Evolutionary conservation across 1,140 invertebrate genomes (phyloP), one percentile per base, ranked within the genome.

Genomic region (Drosophila fuyamai): DNA sequence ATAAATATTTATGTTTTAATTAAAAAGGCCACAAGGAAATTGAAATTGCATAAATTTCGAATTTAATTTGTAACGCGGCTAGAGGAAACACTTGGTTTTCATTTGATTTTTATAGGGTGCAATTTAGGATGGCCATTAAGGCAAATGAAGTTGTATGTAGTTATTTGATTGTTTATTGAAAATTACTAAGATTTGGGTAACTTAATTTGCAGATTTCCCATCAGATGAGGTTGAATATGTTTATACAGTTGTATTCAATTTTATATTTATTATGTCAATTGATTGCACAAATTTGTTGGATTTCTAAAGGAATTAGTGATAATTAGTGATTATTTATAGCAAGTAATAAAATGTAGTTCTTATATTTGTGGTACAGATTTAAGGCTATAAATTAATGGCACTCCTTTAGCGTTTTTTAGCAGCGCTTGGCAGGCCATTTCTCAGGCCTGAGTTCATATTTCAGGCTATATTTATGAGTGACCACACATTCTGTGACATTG

Each of bases 1-100:
- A 88, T 88, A 89, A 83, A 88, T 88, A 88, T 88, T 88, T 88
- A 88, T 88, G 83, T 88, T 88, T 88, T 88, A 88, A 88, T 88
- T 88, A 88, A 88, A 88, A 89, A 89, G 84, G 63, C 84, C 83
- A 88, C 83, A 88, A 89, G 83, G 83, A 88, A 88, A 88, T 82
- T 76, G 83, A 75, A 84, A 86, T 83, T 78, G 84, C 79, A 86
- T 85, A 86, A 85, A 85, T 86, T 74, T 78, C 10, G 51, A n/a
- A 61, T 75, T 70, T 50, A 62, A 83, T 82, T 80, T 80, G 67
- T 67, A 84, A 74, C 63, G 76, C 81, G 66, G 59, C 60, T 46
- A 18, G 50, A 46, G 75, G 65, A 84, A 86, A 81, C 70, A 50
- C 36, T 79, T 48, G 57, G 48, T 53, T 71, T 77, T 84, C 73